Conservation (phyloP, 2,888 invertebrate genomes). For the Oxycera nigricornis region DNA sequence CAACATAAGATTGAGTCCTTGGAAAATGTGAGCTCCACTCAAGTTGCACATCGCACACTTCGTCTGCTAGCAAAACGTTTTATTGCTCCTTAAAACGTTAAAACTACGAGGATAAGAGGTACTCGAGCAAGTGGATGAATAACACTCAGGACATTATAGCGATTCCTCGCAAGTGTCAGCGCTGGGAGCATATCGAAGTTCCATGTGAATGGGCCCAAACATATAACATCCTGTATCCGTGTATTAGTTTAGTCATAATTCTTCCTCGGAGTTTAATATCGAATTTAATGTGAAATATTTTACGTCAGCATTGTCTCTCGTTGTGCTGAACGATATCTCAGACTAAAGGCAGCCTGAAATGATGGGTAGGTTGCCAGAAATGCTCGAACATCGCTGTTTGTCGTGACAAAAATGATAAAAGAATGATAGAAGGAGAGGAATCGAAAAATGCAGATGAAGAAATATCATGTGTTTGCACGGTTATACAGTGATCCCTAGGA, state of each 20-base stretch:
- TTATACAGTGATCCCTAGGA: background rate
- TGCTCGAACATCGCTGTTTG: background rate
- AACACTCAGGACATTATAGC: constrained; percentile 36
- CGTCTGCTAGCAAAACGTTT: constrained; percentile 19
- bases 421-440: background rate
- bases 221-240: constrained; percentile 6
- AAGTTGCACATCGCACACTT: constrained; percentile 12
- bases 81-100: constrained; percentile 44
- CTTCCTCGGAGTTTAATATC: constrained; percentile 46
- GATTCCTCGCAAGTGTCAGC: background rate
- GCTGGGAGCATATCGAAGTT: constrained; percentile 14
- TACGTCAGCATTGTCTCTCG: constrained; percentile 42
- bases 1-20: constrained; percentile 7
- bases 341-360: background rate
- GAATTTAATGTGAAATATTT: constrained; percentile 48
- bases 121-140: constrained; percentile 42
- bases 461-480: too few species aligned
- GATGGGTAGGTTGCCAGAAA: background rate
- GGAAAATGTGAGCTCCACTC: background rate
- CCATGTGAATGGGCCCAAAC: constrained; percentile 28
- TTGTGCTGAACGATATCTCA: background rate
- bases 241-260: constrained; percentile 43
- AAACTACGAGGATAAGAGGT: constrained; percentile 39
- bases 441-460: constrained; percentile 12
- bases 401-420: constrained; percentile 12